Evolutionary conservation across 2,888 invertebrate species (phyloP).

Genomic region (Amphipoea lucens): DNA sequence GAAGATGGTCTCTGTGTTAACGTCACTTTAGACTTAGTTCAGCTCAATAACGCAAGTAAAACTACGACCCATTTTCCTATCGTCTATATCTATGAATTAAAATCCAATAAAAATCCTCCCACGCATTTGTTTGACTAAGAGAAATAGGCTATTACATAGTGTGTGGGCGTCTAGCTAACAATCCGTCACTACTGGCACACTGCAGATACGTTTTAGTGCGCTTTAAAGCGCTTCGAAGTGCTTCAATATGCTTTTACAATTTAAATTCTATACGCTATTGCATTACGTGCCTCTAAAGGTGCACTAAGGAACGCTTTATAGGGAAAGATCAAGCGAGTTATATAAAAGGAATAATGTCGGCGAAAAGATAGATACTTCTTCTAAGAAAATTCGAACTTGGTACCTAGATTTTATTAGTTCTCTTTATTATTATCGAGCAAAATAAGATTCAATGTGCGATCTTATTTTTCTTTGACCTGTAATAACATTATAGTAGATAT

Average conservation of each 20-base stretch:
- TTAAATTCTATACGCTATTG: slow-evolving; percentile 47
- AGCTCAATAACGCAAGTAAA: neutral
- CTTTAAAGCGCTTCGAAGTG: slow-evolving; percentile 3
- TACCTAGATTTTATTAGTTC: slow-evolving; percentile 9
- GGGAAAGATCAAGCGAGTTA: slow-evolving; percentile 31
- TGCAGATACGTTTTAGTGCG: slow-evolving; percentile 13
- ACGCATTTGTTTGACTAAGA: slow-evolving; percentile 24
- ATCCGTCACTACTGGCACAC: slow-evolving; percentile 7
- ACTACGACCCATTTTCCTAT: neutral
- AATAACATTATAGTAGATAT: neutral
- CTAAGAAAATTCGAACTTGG: slow-evolving; percentile 6
- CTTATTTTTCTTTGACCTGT: neutral
- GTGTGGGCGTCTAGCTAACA: neutral
- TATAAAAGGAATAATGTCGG: slow-evolving; percentile 38
- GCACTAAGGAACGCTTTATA: slow-evolving; percentile 15
- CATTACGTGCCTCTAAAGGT: slow-evolving; percentile 38
- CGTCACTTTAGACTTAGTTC: neutral
- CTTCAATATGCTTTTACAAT: slow-evolving; percentile 33
- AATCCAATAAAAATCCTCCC: slow-evolving; percentile 16
- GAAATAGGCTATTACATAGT: slow-evolving; percentile 12
- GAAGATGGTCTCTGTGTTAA: neutral
- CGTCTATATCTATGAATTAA: neutral
- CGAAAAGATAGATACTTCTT: slow-evolving; percentile 9
- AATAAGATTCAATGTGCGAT: neutral
- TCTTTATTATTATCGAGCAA: slow-evolving; percentile 1